Conservation (phyloP, 2,888 invertebrate species). For the Archips crataeganus region DNA sequence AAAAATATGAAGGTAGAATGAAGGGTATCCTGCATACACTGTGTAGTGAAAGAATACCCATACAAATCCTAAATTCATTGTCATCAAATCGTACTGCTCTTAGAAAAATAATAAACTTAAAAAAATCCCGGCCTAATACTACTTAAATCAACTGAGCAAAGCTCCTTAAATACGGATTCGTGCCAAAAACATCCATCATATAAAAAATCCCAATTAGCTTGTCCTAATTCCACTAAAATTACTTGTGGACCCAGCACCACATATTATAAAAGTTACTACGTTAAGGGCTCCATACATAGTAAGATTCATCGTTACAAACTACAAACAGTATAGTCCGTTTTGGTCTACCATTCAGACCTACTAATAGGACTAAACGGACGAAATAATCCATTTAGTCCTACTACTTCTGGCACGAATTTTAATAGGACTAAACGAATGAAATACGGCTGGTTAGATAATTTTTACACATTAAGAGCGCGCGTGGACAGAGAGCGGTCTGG, state of each 20-base stretch:
- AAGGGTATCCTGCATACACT: neutral
- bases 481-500: no score
- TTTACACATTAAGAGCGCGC: no score
- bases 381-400: no score
- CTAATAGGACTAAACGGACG: no score
- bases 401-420: no score
- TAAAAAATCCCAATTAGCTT: constrained; percentile 1
- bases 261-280: no score
- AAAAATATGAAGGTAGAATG: neutral
- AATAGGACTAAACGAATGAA: no score
- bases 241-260: neutral
- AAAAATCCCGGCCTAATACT: constrained; percentile 3
- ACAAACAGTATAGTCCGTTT: no score
- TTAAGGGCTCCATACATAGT: no score
- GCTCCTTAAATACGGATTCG: constrained; percentile 5
- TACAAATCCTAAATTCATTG: neutral
- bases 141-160: constrained; percentile 10
- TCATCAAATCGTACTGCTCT: neutral
- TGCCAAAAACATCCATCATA: constrained; percentile 1
- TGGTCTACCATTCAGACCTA: no score
- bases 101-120: neutral
- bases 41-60: neutral
- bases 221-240: neutral
- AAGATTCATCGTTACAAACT: no score
- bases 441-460: no score